phyloP scores from a whole-genome alignment of 2,888 invertebrate species.

The Trachelus stipa region DNA sequence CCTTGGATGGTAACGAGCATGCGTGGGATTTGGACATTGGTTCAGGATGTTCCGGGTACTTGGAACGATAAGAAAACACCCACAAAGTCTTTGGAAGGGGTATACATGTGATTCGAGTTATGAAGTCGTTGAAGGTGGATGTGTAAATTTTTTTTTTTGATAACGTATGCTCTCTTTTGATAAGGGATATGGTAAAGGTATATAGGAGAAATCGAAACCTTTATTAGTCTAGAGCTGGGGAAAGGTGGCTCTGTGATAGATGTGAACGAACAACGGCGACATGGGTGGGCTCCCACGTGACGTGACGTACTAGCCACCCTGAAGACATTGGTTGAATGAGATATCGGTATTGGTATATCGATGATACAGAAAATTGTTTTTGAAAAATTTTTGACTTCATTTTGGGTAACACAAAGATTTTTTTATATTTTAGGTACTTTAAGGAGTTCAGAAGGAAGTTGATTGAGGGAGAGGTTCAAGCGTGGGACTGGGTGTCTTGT shows the following conservation, averaged over 20 bases:
- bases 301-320: conserved; percentile 62
- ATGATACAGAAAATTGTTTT: too few species aligned
- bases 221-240: conserved; percentile 1
- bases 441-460: too few species aligned
- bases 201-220: too few species aligned
- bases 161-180: background rate
- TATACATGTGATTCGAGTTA: conserved; percentile 24
- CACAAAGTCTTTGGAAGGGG: background rate
- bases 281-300: conserved; percentile 65
- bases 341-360: conserved; percentile 25
- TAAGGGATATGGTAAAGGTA: too few species aligned
- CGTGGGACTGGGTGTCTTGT: too few species aligned
- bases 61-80: conserved; percentile 1
- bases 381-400: too few species aligned
- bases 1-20: too few species aligned
- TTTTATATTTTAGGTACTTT: too few species aligned
- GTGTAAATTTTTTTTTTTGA: background rate
- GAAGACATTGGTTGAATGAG: conserved; percentile 58
- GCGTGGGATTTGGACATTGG: too few species aligned
- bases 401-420: too few species aligned
- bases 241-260: conserved; percentile 65
- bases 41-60: too few species aligned
- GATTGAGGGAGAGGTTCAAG: too few species aligned
- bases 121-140: conserved; percentile 39
- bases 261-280: conserved; percentile 63